These are phyloP conservation scores for Colostygia pectinataria DNA, from an alignment of 2,888 invertebrate species.

Conservation along the genomic window DNA sequence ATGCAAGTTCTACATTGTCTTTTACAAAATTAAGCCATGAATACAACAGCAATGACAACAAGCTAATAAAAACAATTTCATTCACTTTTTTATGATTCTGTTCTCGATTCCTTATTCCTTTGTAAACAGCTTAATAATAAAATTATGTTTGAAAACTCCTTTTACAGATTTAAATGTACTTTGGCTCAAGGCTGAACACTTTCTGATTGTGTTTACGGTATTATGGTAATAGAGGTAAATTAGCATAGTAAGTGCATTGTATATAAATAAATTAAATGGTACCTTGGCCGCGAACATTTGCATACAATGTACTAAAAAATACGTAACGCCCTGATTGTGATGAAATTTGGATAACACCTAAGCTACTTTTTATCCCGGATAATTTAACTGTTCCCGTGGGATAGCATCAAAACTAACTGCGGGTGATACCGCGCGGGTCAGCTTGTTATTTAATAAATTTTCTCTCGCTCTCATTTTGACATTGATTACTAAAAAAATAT, in stretches of 20 bases:
- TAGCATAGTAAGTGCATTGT: slow-evolving; percentile 28
- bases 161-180: slow-evolving; percentile 17
- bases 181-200: slow-evolving; percentile 12
- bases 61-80: slow-evolving; percentile 5
- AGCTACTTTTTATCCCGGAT: too few species aligned
- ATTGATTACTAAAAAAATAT: too few species aligned
- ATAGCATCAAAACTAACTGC: too few species aligned
- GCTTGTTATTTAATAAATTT: too few species aligned
- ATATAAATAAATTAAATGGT: too few species aligned
- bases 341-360: too few species aligned
- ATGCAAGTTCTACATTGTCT: background rate
- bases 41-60: slow-evolving; percentile 7
- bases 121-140: slow-evolving; percentile 1
- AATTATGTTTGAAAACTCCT: slow-evolving; percentile 11
- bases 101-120: slow-evolving; percentile 16
- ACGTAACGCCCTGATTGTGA: too few species aligned
- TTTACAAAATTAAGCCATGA: slow-evolving; percentile 18
- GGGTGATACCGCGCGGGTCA: too few species aligned
- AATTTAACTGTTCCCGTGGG: too few species aligned
- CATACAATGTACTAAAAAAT: slow-evolving; percentile 37
- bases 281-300: slow-evolving; percentile 35
- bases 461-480: too few species aligned
- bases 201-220: slow-evolving; percentile 8
- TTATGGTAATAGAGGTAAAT: slow-evolving; percentile 9
- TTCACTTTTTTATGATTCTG: slow-evolving; percentile 7